Conservation (phyloP, 2,888 invertebrate genomes). For the Anthophora plumipes region DNA sequence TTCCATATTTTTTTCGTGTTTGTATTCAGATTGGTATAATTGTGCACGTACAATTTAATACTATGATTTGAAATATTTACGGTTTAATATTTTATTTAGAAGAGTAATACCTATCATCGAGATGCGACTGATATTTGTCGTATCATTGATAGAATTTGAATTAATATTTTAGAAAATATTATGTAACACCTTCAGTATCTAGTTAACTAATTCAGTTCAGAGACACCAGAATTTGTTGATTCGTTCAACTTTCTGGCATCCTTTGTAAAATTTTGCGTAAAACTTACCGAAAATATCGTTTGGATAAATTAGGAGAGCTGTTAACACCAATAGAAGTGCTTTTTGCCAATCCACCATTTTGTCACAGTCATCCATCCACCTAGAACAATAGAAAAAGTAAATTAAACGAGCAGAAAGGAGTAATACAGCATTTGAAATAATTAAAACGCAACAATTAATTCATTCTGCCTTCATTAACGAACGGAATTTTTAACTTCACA, state of each 20-base stretch:
- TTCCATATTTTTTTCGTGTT: not conserved
- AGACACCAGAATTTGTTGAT: too few relatives aligned
- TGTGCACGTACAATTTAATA: not conserved
- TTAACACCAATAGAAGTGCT: conserved; percentile 78
- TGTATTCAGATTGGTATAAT: not conserved
- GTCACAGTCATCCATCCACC: conserved; percentile 79
- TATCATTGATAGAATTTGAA: too few relatives aligned
- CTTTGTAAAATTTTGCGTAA: not conserved
- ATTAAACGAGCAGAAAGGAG: conserved; percentile 19
- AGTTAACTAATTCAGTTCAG: too few relatives aligned
- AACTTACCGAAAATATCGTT: conserved; percentile 82
- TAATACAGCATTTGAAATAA: not conserved
- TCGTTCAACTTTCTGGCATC: not conserved
- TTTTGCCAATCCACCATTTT: conserved; percentile 82
- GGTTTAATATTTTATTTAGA: too few relatives aligned
- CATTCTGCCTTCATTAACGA: not conserved
- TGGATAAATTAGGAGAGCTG: conserved; percentile 81
- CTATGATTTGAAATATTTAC: not conserved
- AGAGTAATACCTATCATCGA: too few relatives aligned
- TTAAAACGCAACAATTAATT: conserved; percentile 22
- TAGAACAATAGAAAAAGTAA: conserved; percentile 66
- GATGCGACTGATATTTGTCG: too few relatives aligned
- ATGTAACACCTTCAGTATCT: too few relatives aligned
- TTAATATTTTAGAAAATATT: too few relatives aligned
- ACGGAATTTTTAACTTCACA: not conserved